These are phyloP conservation scores for Entomobrya proxima DNA, from an alignment of 2,888 invertebrate genomes.

Conservation along the genomic window DNA sequence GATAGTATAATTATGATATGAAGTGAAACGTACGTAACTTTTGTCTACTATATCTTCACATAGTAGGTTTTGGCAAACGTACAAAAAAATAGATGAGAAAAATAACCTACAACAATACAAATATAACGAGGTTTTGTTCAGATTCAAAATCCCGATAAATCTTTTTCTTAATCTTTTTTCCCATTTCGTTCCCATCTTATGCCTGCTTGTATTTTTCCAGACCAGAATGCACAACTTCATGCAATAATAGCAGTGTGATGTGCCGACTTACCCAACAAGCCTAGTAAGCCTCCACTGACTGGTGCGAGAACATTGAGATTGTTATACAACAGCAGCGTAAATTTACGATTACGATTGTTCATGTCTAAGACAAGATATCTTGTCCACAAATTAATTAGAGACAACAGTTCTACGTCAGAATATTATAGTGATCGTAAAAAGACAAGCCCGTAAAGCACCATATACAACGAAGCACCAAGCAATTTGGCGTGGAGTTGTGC, in stretches of 20 bases:
- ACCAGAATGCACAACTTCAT: no score
- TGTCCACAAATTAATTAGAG: not conserved
- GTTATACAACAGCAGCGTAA: no score
- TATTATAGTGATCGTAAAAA: no score
- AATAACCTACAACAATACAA: not conserved
- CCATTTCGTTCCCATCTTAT: no score
- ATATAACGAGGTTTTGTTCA: not conserved
- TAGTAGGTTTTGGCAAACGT: not conserved
- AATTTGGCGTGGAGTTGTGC: no score
- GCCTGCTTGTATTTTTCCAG: no score
- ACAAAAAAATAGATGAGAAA: not conserved
- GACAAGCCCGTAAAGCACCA: slow-evolving; percentile 34
- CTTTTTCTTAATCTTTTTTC: not conserved
- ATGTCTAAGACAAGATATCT: not conserved
- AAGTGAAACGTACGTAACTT: not conserved
- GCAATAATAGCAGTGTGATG: no score
- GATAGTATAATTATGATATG: not conserved
- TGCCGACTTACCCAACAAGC: no score
- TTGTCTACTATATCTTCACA: not conserved
- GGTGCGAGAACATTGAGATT: no score
- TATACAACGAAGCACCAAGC: not conserved
- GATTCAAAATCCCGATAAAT: not conserved
- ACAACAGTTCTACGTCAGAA: not conserved
- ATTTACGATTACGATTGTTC: no score
- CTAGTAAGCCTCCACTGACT: no score